Base-by-base conservation (phyloP, 2,113 vertebrate genomes). In the Gulo gulo region DNA sequence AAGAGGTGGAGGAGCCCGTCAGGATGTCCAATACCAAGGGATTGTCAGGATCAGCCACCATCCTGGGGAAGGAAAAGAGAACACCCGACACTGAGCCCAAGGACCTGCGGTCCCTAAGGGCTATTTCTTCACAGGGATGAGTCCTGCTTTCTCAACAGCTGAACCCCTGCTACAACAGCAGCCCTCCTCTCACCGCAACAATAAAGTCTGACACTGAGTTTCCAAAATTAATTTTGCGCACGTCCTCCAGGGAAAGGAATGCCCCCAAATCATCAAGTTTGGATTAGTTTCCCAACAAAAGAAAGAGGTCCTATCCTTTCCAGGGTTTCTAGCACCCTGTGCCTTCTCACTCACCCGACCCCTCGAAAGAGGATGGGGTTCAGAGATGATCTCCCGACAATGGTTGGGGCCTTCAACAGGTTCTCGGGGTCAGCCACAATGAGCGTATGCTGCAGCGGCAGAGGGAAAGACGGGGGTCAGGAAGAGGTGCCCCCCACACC, bases 41-140 rank as follows among this genome's bases (percentile, higher is more conserved):
- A 91, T 99, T 99, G 81, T 99, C 99, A 0, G 99, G 99, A 96
- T 99, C 99, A 15, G 99, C 99, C 97, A 99, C 99, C 99, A 99
- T 99, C 94, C 99, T 98, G 82, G 34, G 80, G 97, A 88, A 76
- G 26, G 23, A 61, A 0, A 5, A 9, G 0, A 67, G 7, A 47
- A 18, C 18, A 18, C 45, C 55, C 9, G 6, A 36, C 45, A n/a
- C 63, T 7, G 23, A 61, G 13, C 74, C 61, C 55, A 16, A 20
- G 79, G 74, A n/a, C 20, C 11, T 0, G 3, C 39, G 71, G 16
- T 15, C 7, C 82, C 23, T 0, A 7, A 11, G 34, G 92, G 34
- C 65, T 45, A 20, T 5, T 63, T 36, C 92, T 87, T 69, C 21
- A n/a, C 84, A 42, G 13, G 24, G 12, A 12, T 23, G 42, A 73